Evolutionary conservation across 2,797 vertebrate species (phyloP).

Genomic region (Myotis findleyi): DNA sequence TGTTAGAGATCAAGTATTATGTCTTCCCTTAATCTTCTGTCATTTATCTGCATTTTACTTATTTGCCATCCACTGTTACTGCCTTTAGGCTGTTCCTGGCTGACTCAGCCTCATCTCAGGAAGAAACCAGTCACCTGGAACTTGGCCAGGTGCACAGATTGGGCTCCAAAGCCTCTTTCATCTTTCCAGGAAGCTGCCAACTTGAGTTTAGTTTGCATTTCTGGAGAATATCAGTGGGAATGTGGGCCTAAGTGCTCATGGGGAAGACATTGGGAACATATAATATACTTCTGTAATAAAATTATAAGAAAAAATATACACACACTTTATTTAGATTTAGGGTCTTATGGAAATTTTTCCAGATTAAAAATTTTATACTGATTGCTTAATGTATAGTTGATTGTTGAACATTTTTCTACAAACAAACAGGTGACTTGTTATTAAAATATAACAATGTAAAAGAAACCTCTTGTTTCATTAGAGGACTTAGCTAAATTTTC

Average conservation of each 20-base stretch:
- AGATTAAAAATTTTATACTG: slow-evolving; percentile 33
- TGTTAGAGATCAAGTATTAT: slow-evolving; percentile 49
- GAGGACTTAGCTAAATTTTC: not conserved
- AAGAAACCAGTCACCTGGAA: slow-evolving; percentile 54
- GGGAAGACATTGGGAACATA: not conserved
- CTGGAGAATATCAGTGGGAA: slow-evolving; percentile 45
- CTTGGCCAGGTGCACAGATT: slow-evolving; percentile 55
- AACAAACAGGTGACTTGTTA: not conserved
- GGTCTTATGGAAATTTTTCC: not conserved
- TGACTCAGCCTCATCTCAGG: not conserved
- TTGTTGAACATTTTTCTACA: slow-evolving; percentile 27
- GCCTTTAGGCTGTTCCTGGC: not conserved
- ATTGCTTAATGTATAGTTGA: not conserved
- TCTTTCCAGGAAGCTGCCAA: slow-evolving; percentile 64
- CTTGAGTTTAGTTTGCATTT: slow-evolving; percentile 60
- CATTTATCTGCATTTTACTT: slow-evolving; percentile 35
- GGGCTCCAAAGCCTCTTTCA: slow-evolving; percentile 37
- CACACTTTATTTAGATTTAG: slow-evolving; percentile 15
- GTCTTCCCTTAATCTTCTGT: slow-evolving; percentile 15
- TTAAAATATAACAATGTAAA: slow-evolving; percentile 37
- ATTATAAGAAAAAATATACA: not conserved
- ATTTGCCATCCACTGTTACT: not conserved
- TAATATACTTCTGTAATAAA: not conserved
- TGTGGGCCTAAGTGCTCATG: not conserved
- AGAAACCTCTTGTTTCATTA: not conserved